Percentiles rank a stretch among this genome's conserved stretches.
Evolutionary conservation across 2,113 vertebrate genomes (phyloP).

Genomic region (Chlorodrepanis virens): DNA sequence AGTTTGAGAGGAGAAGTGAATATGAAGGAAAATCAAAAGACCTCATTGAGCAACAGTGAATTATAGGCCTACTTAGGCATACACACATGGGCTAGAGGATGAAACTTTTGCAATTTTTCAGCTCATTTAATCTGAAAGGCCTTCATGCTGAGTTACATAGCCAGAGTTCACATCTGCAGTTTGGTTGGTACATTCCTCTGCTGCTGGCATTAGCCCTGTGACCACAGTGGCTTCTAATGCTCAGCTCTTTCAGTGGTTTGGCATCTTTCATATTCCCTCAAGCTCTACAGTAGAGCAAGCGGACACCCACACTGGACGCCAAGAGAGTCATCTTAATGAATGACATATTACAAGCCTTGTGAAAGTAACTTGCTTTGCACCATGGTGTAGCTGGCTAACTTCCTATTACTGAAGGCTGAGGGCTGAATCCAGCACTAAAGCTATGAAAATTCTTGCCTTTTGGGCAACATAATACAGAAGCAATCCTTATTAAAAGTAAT

Average conservation of each 20-base stretch:
- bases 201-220: conserved; percentile 68
- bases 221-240: conserved; percentile 69
- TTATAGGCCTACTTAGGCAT: background rate
- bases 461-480: conserved; percentile 15
- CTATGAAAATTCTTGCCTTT: conserved; percentile 43
- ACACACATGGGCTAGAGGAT: conserved; percentile 7
- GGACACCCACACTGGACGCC: conserved; percentile 58
- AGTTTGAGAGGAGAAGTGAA: background rate
- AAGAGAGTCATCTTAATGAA: conserved; percentile 69
- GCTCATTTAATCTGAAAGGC: conserved; percentile 69
- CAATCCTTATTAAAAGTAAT: background rate
- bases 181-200: conserved; percentile 63
- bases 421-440: conserved; percentile 59
- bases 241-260: conserved; percentile 72
- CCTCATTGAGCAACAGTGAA: conserved; percentile 1
- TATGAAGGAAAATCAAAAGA: background rate
- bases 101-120: conserved; percentile 59
- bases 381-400: conserved; percentile 40
- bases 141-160: conserved; percentile 42
- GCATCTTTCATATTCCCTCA: conserved; percentile 64
- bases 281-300: conserved; percentile 61
- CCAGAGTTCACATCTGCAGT: conserved; percentile 72
- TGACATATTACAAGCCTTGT: conserved; percentile 55
- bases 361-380: conserved; percentile 67
- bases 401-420: conserved; percentile 45